A percentile compares a stretch with the other conserved stretches of the same genome.
Conservation (phyloP, 1,140 invertebrate species). For the Dendroctonus ponderosae region DNA sequence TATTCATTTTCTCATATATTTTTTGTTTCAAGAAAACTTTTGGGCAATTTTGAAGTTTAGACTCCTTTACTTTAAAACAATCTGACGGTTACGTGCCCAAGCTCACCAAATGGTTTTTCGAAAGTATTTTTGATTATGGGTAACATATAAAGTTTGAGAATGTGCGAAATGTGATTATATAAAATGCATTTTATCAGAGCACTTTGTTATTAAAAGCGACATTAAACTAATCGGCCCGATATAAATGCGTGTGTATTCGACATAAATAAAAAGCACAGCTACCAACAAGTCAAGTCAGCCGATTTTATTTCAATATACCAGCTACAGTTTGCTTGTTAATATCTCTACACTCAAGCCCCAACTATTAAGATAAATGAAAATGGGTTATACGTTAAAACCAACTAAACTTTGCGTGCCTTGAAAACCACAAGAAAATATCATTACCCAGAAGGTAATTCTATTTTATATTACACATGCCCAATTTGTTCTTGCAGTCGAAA, state of each 20-base stretch:
- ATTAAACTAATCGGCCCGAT: neutral
- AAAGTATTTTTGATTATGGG: constrained; percentile 11
- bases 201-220: no score
- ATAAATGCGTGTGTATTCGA: constrained; percentile 3
- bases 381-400: neutral
- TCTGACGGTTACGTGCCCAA: constrained; percentile 26
- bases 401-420: neutral
- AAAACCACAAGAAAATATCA: neutral
- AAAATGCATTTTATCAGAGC: no score
- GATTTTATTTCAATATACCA: constrained; percentile 14
- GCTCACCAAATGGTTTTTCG: constrained; percentile 21
- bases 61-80: constrained; percentile 30
- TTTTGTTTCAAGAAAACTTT: constrained; percentile 24
- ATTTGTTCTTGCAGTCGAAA: neutral
- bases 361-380: neutral
- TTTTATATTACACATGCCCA: constrained; percentile 4
- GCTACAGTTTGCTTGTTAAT: neutral
- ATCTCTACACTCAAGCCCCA: neutral
- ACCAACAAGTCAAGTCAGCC: constrained; percentile 4
- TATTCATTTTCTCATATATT: constrained; percentile 19
- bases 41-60: constrained; percentile 29
- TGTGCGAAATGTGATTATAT: no score
- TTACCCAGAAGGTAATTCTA: constrained; percentile 4
- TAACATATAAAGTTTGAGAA: no score
- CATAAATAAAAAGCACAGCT: constrained; percentile 2